These are phyloP conservation scores for Aethina tumida DNA, from an alignment of 1,140 invertebrate species.

Conservation along the genomic window DNA sequence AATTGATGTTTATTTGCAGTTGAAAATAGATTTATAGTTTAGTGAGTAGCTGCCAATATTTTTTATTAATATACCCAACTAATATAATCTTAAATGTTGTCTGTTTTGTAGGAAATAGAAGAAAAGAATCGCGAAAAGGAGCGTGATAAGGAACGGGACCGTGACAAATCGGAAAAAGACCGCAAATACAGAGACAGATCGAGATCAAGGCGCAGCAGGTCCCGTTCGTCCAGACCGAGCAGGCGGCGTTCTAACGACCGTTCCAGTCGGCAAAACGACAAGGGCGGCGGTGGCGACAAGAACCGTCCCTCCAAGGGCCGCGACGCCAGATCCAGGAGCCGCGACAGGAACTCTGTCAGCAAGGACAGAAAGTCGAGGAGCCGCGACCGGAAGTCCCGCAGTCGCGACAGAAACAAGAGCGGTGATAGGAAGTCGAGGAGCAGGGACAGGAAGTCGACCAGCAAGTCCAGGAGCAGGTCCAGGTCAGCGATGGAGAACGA, in stretches of 20 bases:
- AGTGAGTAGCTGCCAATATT: too few species aligned
- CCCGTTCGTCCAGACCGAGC: conserved; percentile 13
- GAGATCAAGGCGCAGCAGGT: conserved; percentile 15
- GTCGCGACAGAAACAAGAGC: conserved; percentile 8
- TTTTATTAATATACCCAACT: conserved; percentile 2
- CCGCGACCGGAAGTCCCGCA: conserved; percentile 9
- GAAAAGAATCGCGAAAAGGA: conserved; percentile 44
- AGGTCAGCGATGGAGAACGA: conserved; percentile 7
- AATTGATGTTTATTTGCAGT: too few species aligned
- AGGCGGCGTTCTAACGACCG: conserved; percentile 13
- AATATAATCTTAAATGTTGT: too few species aligned
- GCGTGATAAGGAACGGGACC: conserved; percentile 25
- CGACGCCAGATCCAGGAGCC: conserved; percentile 15
- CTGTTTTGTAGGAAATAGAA: conserved; percentile 53
- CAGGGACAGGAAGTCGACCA: conserved; percentile 13
- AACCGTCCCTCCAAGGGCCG: conserved; percentile 18
- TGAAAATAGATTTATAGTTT: too few species aligned
- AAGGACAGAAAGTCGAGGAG: conserved; percentile 4
- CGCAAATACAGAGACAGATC: conserved; percentile 30
- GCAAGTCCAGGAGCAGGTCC: conserved; percentile 8
- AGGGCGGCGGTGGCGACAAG: too few species aligned
- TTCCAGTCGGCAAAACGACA: conserved; percentile 10
- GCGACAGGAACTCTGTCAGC: conserved; percentile 11
- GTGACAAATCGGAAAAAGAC: conserved; percentile 29
- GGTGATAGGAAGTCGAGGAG: conserved; percentile 10